Percentiles rank a stretch among this genome's conserved stretches.
Conservation (phyloP, 2,888 invertebrate genomes). For the Acleris holmiana region DNA sequence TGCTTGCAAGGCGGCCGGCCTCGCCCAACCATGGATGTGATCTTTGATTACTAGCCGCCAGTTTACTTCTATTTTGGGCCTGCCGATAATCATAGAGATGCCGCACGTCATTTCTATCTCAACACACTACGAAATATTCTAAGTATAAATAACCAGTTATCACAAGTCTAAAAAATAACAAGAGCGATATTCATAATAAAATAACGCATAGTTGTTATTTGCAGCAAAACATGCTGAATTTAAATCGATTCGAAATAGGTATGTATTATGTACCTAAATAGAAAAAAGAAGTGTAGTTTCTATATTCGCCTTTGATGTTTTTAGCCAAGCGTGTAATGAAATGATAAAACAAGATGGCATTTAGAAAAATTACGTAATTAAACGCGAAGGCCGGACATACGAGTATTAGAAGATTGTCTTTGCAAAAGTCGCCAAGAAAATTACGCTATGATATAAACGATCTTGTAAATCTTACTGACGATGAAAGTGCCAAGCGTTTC, state of each 20-base stretch:
- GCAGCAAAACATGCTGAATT: neutral
- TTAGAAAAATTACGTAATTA: constrained; percentile 33
- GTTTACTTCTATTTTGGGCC: constrained; percentile 56
- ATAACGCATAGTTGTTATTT: constrained; percentile 2
- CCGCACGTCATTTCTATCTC: constrained; percentile 7
- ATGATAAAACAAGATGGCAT: constrained; percentile 30
- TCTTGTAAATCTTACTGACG: constrained; percentile 32
- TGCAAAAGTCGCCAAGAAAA: constrained; percentile 39
- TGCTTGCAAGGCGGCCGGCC: constrained; percentile 53
- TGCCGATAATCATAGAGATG: constrained; percentile 26
- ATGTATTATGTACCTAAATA: constrained; percentile 1
- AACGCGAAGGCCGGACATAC: constrained; percentile 37
- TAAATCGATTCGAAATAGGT: constrained; percentile 11
- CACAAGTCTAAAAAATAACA: constrained; percentile 17
- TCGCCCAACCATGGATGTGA: constrained; percentile 61
- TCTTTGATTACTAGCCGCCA: constrained; percentile 54
- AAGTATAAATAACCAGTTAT: constrained; percentile 20
- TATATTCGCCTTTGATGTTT: constrained; percentile 13
- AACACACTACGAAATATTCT: neutral
- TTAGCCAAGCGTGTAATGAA: constrained; percentile 19
- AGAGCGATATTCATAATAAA: constrained; percentile 3
- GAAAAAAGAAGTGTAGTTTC: constrained; percentile 7
- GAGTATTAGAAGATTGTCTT: constrained; percentile 31
- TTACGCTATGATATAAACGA: constrained; percentile 40
- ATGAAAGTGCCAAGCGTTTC: constrained; percentile 42